Evolutionary conservation across 2,888 invertebrate species (phyloP).

Genomic region (Mythimna pallens): DNA sequence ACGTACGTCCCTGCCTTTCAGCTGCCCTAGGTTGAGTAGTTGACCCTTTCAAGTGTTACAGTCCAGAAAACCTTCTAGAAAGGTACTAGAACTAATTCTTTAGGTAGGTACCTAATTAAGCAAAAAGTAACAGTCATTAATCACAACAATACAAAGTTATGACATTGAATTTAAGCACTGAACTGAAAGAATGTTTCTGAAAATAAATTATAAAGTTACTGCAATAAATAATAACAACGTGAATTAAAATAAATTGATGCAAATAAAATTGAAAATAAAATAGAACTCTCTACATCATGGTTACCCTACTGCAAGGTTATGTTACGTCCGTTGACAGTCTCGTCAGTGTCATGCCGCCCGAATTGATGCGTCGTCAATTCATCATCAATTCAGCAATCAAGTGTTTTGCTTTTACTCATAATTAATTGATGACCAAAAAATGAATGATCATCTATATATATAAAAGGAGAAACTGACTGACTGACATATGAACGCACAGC

Average conservation of each 20-base stretch:
- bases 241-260: not conserved
- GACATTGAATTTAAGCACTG: slow-evolving; percentile 14
- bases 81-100: slow-evolving; percentile 7
- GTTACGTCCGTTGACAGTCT: slow-evolving; percentile 24
- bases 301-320: slow-evolving; percentile 61
- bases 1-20: slow-evolving; percentile 66
- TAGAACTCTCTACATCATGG: slow-evolving; percentile 40
- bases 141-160: slow-evolving; percentile 4
- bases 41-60: slow-evolving; percentile 25
- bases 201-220: not conserved
- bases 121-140: not conserved
- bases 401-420: not conserved
- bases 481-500: no score
- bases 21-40: slow-evolving; percentile 43
- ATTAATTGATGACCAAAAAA: not conserved
- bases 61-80: slow-evolving; percentile 37
- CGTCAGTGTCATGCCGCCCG: slow-evolving; percentile 14
- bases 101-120: not conserved
- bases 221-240: not conserved
- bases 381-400: not conserved
- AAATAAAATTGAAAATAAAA: not conserved
- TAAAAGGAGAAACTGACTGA: no score
- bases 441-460: no score
- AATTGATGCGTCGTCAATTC: not conserved
- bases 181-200: slow-evolving; percentile 3